A percentile compares a stretch with the other conserved stretches of the same genome.
phyloP scores from a whole-genome alignment of 2,888 invertebrate genomes.

The Sarcophaga carnaria region DNA sequence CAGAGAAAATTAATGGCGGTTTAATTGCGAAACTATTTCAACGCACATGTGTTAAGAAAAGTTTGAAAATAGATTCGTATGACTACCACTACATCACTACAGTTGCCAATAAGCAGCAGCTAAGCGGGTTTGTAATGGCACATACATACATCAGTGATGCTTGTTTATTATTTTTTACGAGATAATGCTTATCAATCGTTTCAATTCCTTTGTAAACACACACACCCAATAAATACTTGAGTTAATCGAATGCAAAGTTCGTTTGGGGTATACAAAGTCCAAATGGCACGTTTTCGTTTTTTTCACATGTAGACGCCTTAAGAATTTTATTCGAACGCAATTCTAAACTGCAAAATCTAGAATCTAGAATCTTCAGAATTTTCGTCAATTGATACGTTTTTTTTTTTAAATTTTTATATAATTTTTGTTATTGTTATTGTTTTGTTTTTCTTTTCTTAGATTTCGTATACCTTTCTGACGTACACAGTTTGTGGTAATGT shows the following conservation, averaged over 20 bases:
- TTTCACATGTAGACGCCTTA: not conserved
- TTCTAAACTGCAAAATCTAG: not conserved
- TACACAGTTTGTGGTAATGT: not conserved
- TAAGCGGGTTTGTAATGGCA: too few species aligned
- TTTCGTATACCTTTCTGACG: slow-evolving; percentile 10
- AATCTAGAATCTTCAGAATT: not conserved
- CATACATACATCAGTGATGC: too few species aligned
- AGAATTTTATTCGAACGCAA: not conserved
- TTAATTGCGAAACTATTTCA: slow-evolving; percentile 23
- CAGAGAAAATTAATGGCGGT: not conserved
- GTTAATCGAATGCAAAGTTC: not conserved
- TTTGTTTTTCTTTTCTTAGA: not conserved
- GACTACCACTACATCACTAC: not conserved
- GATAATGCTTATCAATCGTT: not conserved
- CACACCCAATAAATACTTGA: slow-evolving; percentile 34
- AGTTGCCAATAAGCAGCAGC: too few species aligned
- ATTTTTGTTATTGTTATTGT: not conserved
- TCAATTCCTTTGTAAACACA: slow-evolving; percentile 36
- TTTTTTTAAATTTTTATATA: not conserved
- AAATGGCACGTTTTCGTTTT: not conserved
- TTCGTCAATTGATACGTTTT: not conserved
- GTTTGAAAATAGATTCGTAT: not conserved
- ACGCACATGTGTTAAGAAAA: not conserved
- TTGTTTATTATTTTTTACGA: not conserved
- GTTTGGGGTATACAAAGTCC: not conserved